Base-by-base conservation (phyloP, 1,140 invertebrate species). In the Papilio polytes region DNA sequence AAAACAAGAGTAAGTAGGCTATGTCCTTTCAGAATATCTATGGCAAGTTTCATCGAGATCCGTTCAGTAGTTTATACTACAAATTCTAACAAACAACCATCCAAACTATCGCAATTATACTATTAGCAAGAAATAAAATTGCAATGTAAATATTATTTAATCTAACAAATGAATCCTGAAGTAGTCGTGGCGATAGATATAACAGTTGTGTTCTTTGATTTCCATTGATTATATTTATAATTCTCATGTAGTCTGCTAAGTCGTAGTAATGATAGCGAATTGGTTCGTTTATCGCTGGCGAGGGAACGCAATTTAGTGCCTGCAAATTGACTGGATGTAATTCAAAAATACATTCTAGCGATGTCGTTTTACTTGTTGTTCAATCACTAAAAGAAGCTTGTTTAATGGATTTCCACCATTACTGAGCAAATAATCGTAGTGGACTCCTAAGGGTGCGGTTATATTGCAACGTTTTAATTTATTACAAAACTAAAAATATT, bases 351-450 rank as follows among this genome's bases (percentile, higher is more conserved):
- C 89, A 92, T 89, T 88, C 88, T 87, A 86, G 80, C 80, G 84
- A 85, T 91, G 89, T 92, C 90, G 89, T 92, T 92, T 86, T 89
- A 90, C 86, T 88, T 88, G 87, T 92, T 90, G 89, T 92, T 91
- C 91, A 92, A 94, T 93, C 91, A 93, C 92, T 93, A 94, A 94
- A 94, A 94, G 92, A 93, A 91, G 87, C 90, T 92, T 88, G 91
- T 94, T 94, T 94, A 94, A 94, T 94, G 93, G 92, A 94, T 94
- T 94, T 94, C 90, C 91, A 93, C 92, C 93, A 94, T 94, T 94
- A 92, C 91, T 90, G 91, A 92, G 87, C 92, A 92, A 94, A 94
- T 94, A 94, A 94, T 93, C 93, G 90, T 88, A 91, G 89, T 89
- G 87, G 89, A 91, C 86, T 86, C 82, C 46, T 90, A 88, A 93